These are phyloP conservation scores for Agrenia bidenticulata DNA, from an alignment of 2,888 invertebrate species.

Conservation along the genomic window DNA sequence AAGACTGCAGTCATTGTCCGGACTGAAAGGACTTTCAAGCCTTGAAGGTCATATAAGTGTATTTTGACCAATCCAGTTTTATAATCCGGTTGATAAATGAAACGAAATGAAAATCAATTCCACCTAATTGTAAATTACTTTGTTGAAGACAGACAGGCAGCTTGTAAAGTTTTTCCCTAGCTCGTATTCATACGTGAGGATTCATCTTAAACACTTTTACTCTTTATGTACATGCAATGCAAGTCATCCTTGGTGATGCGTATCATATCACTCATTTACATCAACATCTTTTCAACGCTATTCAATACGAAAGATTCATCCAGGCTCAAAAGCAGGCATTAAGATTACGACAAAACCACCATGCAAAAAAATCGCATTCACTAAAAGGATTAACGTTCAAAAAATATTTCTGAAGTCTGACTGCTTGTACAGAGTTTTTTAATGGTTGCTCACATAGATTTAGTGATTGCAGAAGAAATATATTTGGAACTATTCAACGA, in stretches of 20 bases:
- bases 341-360: background rate
- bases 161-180: background rate
- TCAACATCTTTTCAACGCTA: background rate
- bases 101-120: conserved; percentile 7
- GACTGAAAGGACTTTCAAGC: too few relatives aligned
- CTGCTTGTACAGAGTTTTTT: too few relatives aligned
- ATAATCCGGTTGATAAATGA: background rate
- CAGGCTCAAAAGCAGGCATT: background rate
- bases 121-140: conserved; percentile 5
- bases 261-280: background rate
- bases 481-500: too few relatives aligned
- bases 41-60: background rate
- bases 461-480: too few relatives aligned
- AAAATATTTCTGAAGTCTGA: too few relatives aligned
- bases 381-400: background rate
- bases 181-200: background rate
- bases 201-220: background rate
- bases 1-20: too few relatives aligned
- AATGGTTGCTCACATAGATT: too few relatives aligned
- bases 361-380: conserved; percentile 4
- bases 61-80: background rate
- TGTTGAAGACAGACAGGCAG: background rate
- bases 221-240: background rate
- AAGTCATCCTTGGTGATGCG: background rate
- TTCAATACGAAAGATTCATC: background rate